These are phyloP conservation scores for Trisateles emortualis DNA, from an alignment of 2,888 invertebrate genomes.

Conservation along the genomic window DNA sequence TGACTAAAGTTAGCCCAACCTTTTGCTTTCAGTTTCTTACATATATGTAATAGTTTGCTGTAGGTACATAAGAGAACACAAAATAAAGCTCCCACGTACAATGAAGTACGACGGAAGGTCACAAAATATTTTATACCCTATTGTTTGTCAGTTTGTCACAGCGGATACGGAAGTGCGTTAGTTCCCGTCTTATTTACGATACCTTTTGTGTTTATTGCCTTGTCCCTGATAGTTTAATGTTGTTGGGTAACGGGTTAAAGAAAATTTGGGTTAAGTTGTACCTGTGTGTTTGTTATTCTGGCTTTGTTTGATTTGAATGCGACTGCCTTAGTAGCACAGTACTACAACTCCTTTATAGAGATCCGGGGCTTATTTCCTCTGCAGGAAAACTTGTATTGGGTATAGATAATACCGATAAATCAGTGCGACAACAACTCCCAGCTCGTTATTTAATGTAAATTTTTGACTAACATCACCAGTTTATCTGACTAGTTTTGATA, in stretches of 20 bases:
- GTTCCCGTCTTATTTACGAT: slow-evolving; percentile 56
- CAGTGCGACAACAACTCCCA: too few species aligned
- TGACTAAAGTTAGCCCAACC: too few species aligned
- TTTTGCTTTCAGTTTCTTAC: neutral
- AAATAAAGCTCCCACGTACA: slow-evolving; percentile 27
- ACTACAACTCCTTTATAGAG: too few species aligned
- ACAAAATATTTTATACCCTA: slow-evolving; percentile 45
- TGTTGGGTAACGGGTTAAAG: slow-evolving; percentile 8
- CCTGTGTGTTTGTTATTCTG: slow-evolving; percentile 10
- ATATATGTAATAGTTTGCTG: neutral
- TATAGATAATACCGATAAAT: too few species aligned
- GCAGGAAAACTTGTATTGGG: too few species aligned
- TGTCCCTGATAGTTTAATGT: slow-evolving; percentile 12
- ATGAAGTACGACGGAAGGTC: slow-evolving; percentile 49
- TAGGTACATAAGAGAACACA: neutral
- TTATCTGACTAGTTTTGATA: too few species aligned
- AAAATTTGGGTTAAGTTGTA: slow-evolving; percentile 5
- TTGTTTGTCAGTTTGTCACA: slow-evolving; percentile 47
- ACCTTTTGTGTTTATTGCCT: slow-evolving; percentile 33
- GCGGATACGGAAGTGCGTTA: slow-evolving; percentile 61
- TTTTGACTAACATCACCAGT: too few species aligned
- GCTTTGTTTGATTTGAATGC: neutral
- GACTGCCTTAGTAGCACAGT: too few species aligned
- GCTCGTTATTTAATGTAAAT: too few species aligned
- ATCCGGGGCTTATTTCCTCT: too few species aligned